These are phyloP conservation scores for Mormyrus iriodes DNA, from an alignment of 2,113 vertebrate genomes.

Conservation along the genomic window DNA sequence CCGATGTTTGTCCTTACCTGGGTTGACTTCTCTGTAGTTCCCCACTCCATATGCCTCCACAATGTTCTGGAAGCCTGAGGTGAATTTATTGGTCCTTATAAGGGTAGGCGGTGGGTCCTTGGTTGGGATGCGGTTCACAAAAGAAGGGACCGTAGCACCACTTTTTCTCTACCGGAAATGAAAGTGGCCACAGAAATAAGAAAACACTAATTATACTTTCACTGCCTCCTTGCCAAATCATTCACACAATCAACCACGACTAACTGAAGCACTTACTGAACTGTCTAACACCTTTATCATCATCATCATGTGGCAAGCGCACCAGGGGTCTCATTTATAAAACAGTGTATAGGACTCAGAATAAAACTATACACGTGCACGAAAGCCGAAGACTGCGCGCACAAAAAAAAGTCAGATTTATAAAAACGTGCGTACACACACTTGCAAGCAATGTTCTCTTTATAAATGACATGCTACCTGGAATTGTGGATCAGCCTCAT, in stretches of 20 bases:
- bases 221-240: not conserved
- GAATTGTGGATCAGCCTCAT: too few species aligned
- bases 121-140: conserved; percentile 88
- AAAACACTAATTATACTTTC: not conserved
- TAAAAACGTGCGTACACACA: too few species aligned
- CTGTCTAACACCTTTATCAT: conserved; percentile 10
- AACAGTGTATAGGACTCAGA: too few species aligned
- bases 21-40: conserved; percentile 89
- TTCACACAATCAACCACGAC: not conserved
- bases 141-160: conserved; percentile 80
- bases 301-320: not conserved
- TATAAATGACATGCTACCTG: too few species aligned
- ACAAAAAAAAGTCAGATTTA: too few species aligned
- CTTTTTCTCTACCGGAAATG: conserved; percentile 72
- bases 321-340: too few species aligned
- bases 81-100: conserved; percentile 93
- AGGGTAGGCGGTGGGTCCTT: conserved; percentile 85
- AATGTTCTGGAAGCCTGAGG: conserved; percentile 92
- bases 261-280: not conserved
- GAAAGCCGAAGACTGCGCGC: too few species aligned
- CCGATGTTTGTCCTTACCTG: conserved; percentile 63
- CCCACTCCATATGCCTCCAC: conserved; percentile 94
- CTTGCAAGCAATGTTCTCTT: too few species aligned
- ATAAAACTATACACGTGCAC: too few species aligned
- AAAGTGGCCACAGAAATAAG: conserved; percentile 10